Percentiles rank a stretch among this genome's conserved stretches.
Conservation (phyloP, 2,888 invertebrate genomes). For the Stegana nigrithorax region DNA sequence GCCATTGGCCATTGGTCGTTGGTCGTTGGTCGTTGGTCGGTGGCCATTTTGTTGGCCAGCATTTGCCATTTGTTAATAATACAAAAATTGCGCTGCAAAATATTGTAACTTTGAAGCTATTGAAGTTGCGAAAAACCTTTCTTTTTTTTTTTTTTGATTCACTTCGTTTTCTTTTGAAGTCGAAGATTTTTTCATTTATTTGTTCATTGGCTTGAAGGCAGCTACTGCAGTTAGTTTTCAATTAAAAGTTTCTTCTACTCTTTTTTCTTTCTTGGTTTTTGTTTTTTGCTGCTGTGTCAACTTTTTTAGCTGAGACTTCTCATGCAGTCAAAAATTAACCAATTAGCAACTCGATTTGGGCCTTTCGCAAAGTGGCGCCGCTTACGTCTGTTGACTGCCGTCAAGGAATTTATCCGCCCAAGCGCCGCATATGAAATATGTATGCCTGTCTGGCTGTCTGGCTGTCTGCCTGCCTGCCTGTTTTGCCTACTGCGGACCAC, state of each 20-base stretch:
- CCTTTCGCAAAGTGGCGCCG: neutral
- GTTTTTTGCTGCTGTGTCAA: too few species aligned
- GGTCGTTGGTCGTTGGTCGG: neutral
- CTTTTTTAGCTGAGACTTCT: too few species aligned
- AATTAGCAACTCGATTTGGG: conserved; percentile 13
- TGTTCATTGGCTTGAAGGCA: neutral
- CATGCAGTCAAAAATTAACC: conserved; percentile 4
- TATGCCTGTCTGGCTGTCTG: neutral
- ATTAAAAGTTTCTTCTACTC: conserved; percentile 5
- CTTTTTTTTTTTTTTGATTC: neutral
- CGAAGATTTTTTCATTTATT: too few species aligned
- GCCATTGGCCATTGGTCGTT: conserved; percentile 21
- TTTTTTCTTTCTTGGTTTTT: neutral
- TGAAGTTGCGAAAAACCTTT: too few species aligned
- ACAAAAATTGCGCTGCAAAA: conserved; percentile 10
- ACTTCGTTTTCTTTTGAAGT: neutral
- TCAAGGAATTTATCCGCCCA: neutral
- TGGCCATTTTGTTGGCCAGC: neutral
- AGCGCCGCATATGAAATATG: neutral
- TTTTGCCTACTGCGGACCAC: conserved; percentile 1
- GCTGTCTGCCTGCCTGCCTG: neutral
- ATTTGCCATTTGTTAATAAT: conserved; percentile 10
- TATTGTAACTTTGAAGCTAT: too few species aligned
- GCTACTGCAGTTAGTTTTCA: conserved; percentile 8
- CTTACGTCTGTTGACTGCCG: too few species aligned